phyloP scores from a whole-genome alignment of 2,888 invertebrate genomes.

The Troides aeacus region DNA sequence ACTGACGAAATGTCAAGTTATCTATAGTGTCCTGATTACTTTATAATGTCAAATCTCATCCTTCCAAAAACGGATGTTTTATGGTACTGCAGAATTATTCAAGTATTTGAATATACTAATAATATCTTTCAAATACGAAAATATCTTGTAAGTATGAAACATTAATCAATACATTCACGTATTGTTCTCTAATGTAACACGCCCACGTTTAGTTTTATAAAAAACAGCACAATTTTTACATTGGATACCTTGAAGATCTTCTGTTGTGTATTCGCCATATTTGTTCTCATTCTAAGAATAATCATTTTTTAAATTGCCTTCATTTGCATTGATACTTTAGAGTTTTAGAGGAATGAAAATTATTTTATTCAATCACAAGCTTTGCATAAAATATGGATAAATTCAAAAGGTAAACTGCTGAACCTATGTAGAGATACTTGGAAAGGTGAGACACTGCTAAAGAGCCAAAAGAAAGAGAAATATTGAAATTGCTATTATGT shows the following conservation, averaged over 20 bases:
- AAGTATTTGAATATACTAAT: neutral
- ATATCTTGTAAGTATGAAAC: neutral
- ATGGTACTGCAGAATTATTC: too few relatives aligned
- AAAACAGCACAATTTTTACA: constrained; percentile 21
- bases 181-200: constrained; percentile 19
- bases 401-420: too few relatives aligned
- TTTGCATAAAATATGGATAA: too few relatives aligned
- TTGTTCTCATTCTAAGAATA: neutral
- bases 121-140: neutral
- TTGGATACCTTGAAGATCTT: constrained; percentile 26
- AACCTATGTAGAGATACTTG: neutral
- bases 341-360: too few relatives aligned
- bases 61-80: too few relatives aligned
- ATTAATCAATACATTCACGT: constrained; percentile 17
- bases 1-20: too few relatives aligned
- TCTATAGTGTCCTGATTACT: too few relatives aligned
- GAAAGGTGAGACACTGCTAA: neutral
- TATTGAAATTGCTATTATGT: constrained; percentile 5
- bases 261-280: constrained; percentile 13
- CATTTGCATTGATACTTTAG: neutral
- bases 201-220: constrained; percentile 10
- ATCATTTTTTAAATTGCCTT: neutral
- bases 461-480: neutral
- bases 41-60: too few relatives aligned
- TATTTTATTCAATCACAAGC: too few relatives aligned